Percentiles rank a stretch among this genome's conserved stretches.
These are phyloP conservation scores for Sialis lutaria DNA, from an alignment of 2,888 invertebrate genomes.

Conservation along the genomic window DNA sequence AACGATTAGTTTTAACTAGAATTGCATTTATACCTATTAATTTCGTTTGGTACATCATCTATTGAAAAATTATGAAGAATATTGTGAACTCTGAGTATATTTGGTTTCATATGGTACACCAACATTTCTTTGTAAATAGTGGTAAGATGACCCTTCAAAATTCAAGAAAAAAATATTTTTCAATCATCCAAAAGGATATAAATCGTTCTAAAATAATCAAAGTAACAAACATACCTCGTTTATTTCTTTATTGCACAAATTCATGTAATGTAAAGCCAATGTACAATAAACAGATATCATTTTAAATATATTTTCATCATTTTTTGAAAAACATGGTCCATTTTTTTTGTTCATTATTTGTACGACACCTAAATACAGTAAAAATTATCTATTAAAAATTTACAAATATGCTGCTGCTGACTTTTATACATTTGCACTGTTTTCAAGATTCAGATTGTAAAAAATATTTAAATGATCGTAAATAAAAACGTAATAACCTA, in stretches of 20 bases:
- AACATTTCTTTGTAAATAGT: constrained; percentile 22
- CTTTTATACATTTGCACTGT: neutral
- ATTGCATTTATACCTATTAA: constrained; percentile 24
- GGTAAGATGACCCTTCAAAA: no score
- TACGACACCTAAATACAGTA: constrained; percentile 29
- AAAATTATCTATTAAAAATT: neutral
- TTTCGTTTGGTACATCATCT: constrained; percentile 16
- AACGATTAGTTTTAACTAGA: neutral
- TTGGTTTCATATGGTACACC: constrained; percentile 32
- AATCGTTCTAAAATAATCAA: no score
- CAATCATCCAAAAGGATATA: no score
- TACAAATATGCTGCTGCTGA: neutral
- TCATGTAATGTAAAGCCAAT: constrained; percentile 36
- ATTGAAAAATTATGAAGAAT: neutral
- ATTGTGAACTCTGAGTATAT: constrained; percentile 30
- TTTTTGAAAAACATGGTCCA: constrained; percentile 27
- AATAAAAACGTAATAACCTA: constrained; percentile 21
- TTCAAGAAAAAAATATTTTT: no score
- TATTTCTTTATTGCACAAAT: constrained; percentile 29
- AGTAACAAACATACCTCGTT: constrained; percentile 11
- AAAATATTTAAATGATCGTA: constrained; percentile 11
- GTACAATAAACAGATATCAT: constrained; percentile 39
- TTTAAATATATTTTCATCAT: constrained; percentile 35
- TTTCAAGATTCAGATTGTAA: no score
- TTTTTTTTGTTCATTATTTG: constrained; percentile 36